phyloP scores from a whole-genome alignment of 2,888 invertebrate species.

The Meteorus cinctellus region DNA sequence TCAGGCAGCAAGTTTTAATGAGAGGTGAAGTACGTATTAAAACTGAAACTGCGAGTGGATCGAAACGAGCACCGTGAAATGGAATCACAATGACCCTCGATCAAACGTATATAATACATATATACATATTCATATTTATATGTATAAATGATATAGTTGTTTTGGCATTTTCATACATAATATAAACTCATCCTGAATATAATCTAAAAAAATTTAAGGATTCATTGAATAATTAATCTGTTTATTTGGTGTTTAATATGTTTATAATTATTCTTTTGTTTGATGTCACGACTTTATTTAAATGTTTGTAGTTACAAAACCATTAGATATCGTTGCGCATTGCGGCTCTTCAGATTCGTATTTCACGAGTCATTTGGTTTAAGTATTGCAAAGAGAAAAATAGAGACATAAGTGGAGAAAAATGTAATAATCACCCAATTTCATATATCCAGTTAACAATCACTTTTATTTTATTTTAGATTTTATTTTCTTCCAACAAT shows the following conservation, averaged over 20 bases:
- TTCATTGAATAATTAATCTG: not conserved
- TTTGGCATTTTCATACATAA: not conserved
- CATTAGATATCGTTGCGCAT: conserved; percentile 60
- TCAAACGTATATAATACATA: conserved; percentile 22
- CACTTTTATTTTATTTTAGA: not conserved
- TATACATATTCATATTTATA: not conserved
- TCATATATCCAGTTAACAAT: not conserved
- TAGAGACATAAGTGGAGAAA: not conserved
- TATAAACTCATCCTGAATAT: not conserved
- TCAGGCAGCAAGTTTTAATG: conserved; percentile 56
- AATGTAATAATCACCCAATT: not conserved
- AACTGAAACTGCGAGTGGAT: conserved; percentile 43
- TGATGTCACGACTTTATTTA: conserved; percentile 57
- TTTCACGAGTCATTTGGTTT: conserved; percentile 43
- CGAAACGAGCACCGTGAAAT: conserved; percentile 34
- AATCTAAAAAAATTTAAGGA: conserved; percentile 12
- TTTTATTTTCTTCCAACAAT: not conserved
- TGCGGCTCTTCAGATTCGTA: conserved; percentile 54
- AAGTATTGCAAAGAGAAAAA: conserved; percentile 26
- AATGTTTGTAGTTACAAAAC: conserved; percentile 57
- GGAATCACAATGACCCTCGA: conserved; percentile 44
- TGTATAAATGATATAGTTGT: not conserved
- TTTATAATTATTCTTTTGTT: conserved; percentile 15
- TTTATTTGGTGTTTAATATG: not conserved
- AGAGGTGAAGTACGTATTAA: conserved; percentile 47